Evolutionary conservation across 2,797 vertebrate genomes (phyloP), one percentile per base, ranked within the genome.

Genomic region (Phalanger gymnotis): DNA sequence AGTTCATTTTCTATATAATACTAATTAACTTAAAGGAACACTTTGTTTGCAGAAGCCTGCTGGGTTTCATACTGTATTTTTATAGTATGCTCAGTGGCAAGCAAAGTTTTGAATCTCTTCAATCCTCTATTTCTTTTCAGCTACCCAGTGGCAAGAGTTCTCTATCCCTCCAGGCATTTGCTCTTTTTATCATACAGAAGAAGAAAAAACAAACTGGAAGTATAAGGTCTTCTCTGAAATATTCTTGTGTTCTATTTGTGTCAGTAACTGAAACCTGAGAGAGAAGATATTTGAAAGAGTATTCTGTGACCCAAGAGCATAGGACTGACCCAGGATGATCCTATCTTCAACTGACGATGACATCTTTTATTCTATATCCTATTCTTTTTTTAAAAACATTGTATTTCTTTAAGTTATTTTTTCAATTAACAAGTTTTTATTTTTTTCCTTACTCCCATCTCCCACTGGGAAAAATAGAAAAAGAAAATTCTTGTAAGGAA

Each of bases 1-100:
- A 98, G 98, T 99, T 98, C 98, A 98, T 98, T 98, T 98, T 98
- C 98, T 97, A 90, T 98, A 98, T 98, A 98, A 98, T 98, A 98
- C 98, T 98, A 99, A 98, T 99, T 99, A 99, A 98, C 98, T 98
- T 90, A 98, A 98, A 99, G 98, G 98, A 98, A 98, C 98, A 98
- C 96, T 98, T 98, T 98, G 98, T 99, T 99, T 98, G 98, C 98
- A 98, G 98, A 98, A 98, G 98, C 98, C 98, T 98, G 98, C 98
- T 98, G 98, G 87, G 98, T 94, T 96, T 96, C 1, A 40, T 56
- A 93, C 96, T 96, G 95, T 94, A 96, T 93, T 96, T 97, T 94
- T 96, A 51, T 92, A 73, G 95, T 97, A 90, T 93, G 54, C 54
- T 93, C 91, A 30, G 47, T 47, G 95, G 94, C 51, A 4, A 28